Base-by-base conservation (phyloP, 2,113 vertebrate genomes). In the Piaya cayana region DNA sequence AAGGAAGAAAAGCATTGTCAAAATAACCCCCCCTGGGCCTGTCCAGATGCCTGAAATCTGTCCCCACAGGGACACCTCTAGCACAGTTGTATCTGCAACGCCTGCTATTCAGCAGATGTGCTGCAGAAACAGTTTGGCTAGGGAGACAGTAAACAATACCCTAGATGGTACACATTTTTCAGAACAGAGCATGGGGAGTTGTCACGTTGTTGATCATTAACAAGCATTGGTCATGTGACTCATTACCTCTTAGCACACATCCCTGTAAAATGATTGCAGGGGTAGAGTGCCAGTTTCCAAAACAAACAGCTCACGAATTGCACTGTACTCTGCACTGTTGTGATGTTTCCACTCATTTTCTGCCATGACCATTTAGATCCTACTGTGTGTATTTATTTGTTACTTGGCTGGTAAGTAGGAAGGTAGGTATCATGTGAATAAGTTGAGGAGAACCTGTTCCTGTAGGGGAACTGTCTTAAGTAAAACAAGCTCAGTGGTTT, bases 81-180 rank as follows among this genome's bases (percentile, higher is more conserved):
- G 47, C 72, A 68, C 21, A 32, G 63, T 3, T 34, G 29, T n/a
- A 86, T 36, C 53, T 49, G 43, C 68, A 79, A 42, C 0, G 2
- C 49, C 68, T 84, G 55, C 36, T 67, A 39, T n/a, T 87, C 13
- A 11, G 47, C 53, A 65, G 92, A 80, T 1, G 4, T 52, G 90
- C 79, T 81, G 63, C 58, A 90, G 81, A 45, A 82, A 62, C 37
- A 56, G 81, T 58, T 50, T 83, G 71, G 65, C 85, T 78, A 45
- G 92, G 91, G 85, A 82, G 72, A 68, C 58, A 81, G 91, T 52
- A 82, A 96, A 94, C 37, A 86, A 87, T n/a, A 71, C 92, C 53
- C 83, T 53, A 5, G 95, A 83, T 52, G 74, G 58, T 19, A 60
- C 6, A 49, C 47, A 25, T 52, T 67, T 88, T 70, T 89, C 74